These are phyloP conservation scores for Hydrolagus affinis DNA, from an alignment of 2,113 vertebrate genomes.

Conservation along the genomic window DNA sequence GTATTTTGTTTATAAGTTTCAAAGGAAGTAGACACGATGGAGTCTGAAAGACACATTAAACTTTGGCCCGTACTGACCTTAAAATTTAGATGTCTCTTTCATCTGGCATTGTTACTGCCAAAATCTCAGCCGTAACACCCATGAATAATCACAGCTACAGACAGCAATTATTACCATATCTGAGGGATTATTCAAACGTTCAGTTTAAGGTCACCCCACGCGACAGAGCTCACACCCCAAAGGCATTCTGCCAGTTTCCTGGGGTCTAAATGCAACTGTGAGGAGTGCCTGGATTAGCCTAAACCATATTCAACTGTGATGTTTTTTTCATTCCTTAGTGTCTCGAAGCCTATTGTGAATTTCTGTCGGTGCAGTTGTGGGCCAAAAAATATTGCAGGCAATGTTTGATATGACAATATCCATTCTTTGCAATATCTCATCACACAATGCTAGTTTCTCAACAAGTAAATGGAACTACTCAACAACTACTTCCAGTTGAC, in stretches of 20 bases:
- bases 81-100: not conserved
- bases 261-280: not conserved
- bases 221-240: not conserved
- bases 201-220: not conserved
- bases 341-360: no score
- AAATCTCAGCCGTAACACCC: not conserved
- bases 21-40: slow-evolving; percentile 29
- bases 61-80: not conserved
- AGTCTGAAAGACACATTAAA: slow-evolving; percentile 29
- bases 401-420: no score
- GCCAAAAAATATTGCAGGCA: no score
- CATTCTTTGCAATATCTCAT: no score
- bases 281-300: not conserved
- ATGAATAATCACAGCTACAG: slow-evolving; percentile 19
- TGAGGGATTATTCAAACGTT: not conserved
- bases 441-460: no score
- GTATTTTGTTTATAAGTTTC: slow-evolving; percentile 28
- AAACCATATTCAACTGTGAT: not conserved
- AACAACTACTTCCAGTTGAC: no score
- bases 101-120: not conserved
- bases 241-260: not conserved
- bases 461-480: no score
- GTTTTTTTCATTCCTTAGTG: no score
- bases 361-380: no score
- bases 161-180: not conserved